These are phyloP conservation scores for Carcinoscorpius rotundicauda DNA, from an alignment of 1,140 invertebrate genomes.

Conservation along the genomic window DNA sequence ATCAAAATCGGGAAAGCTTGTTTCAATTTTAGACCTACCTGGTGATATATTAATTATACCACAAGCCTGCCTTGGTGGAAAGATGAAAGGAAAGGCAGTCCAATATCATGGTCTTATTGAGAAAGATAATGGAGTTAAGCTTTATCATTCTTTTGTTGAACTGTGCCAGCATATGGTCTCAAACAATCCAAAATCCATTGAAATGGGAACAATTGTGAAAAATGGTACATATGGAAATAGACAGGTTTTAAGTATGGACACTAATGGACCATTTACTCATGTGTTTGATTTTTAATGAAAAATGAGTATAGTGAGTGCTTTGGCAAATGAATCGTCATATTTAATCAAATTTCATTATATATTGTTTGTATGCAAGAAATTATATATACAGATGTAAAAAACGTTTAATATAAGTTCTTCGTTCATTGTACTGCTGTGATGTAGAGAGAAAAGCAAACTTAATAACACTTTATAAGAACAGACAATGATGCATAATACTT, in stretches of 20 bases:
- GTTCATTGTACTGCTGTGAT: no score
- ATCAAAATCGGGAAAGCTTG: constrained; percentile 26
- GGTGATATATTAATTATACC: constrained; percentile 38
- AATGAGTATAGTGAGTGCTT: background rate
- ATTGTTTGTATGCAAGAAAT: no score
- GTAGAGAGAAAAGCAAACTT: no score
- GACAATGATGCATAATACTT: no score
- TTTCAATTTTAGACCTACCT: constrained; percentile 31
- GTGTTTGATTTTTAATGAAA: constrained; percentile 30
- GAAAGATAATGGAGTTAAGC: constrained; percentile 31
- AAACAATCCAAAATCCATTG: constrained; percentile 18
- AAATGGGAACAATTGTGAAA: constrained; percentile 23
- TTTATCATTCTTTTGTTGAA: constrained; percentile 25
- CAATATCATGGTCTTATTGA: constrained; percentile 37
- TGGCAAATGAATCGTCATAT: no score
- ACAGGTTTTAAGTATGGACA: constrained; percentile 36
- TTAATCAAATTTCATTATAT: no score
- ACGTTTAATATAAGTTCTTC: no score
- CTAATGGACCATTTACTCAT: constrained; percentile 39
- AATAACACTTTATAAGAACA: no score
- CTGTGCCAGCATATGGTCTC: constrained; percentile 26
- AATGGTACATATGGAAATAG: constrained; percentile 36
- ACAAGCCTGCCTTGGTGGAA: constrained; percentile 38
- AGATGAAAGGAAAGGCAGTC: constrained; percentile 34
- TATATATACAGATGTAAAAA: no score